These are phyloP conservation scores for Helogale parvula DNA, from an alignment of 2,113 vertebrate species.

Conservation along the genomic window DNA sequence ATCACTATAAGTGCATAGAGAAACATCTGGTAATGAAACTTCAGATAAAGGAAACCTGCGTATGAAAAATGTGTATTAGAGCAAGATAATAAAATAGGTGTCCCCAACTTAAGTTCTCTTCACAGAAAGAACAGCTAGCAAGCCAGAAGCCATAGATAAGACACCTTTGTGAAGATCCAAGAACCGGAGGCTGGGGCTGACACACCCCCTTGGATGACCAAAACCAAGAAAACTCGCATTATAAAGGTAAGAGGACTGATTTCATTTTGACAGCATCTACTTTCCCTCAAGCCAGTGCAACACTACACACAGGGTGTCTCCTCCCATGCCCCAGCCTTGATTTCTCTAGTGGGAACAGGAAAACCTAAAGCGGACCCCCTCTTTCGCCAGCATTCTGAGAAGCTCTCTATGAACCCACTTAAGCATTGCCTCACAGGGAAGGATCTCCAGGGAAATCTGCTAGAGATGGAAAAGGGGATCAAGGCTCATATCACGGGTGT, in stretches of 20 bases:
- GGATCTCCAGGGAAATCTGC: background rate
- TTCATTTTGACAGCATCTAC: background rate
- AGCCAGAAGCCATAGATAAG: background rate
- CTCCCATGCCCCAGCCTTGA: background rate
- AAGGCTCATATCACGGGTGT: background rate
- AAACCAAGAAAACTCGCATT: background rate
- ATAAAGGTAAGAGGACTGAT: background rate
- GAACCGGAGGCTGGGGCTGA: background rate
- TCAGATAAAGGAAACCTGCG: background rate
- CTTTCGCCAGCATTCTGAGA: background rate
- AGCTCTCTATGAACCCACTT: background rate
- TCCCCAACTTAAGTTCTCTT: background rate
- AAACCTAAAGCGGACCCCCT: background rate
- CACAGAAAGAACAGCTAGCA: background rate
- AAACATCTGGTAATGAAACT: slow-evolving; percentile 35
- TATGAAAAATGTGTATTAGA: background rate
- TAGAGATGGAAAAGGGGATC: background rate
- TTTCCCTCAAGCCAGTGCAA: background rate
- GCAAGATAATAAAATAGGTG: background rate
- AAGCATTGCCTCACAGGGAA: background rate
- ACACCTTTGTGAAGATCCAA: background rate
- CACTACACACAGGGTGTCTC: too few relatives aligned
- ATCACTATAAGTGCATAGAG: slow-evolving; percentile 32
- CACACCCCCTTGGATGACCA: background rate
- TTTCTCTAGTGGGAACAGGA: background rate